Conservation (phyloP, 53 echinoderm and acorn worm species). For the Patiria pectinifera region DNA sequence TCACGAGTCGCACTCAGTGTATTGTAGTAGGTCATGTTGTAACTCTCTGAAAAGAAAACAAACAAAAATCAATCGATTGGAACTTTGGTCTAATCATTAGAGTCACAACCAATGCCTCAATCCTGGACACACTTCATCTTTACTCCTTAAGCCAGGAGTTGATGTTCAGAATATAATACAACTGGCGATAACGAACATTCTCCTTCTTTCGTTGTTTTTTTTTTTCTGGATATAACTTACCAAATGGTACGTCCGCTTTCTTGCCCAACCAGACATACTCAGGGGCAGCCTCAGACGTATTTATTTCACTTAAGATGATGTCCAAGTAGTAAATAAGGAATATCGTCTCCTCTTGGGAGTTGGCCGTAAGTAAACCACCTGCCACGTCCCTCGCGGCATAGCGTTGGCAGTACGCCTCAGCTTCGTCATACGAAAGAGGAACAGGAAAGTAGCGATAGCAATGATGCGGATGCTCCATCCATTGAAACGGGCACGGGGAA, state of each 20-base stretch:
- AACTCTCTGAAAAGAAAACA: neutral
- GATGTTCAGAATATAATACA: too few relatives aligned
- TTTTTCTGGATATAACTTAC: too few relatives aligned
- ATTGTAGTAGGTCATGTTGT: neutral
- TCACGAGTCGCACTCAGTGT: neutral
- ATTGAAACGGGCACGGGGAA: conserved; percentile 10
- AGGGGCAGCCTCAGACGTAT: neutral
- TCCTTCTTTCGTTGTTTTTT: too few relatives aligned
- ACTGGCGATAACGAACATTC: too few relatives aligned
- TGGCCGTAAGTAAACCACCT: neutral
- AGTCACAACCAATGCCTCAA: too few relatives aligned
- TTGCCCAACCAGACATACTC: neutral
- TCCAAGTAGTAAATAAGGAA: neutral
- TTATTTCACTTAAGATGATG: neutral
- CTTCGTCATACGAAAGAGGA: neutral
- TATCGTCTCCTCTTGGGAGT: neutral
- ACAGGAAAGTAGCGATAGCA: conserved; percentile 13
- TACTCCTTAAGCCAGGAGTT: too few relatives aligned
- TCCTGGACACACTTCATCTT: too few relatives aligned
- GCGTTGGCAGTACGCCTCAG: neutral
- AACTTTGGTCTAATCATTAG: too few relatives aligned
- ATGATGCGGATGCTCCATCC: neutral
- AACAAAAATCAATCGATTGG: neutral
- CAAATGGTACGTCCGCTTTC: too few relatives aligned
- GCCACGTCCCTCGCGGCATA: neutral